Conservation (phyloP, 2,113 vertebrate species). For the Hypanus sabinus region DNA sequence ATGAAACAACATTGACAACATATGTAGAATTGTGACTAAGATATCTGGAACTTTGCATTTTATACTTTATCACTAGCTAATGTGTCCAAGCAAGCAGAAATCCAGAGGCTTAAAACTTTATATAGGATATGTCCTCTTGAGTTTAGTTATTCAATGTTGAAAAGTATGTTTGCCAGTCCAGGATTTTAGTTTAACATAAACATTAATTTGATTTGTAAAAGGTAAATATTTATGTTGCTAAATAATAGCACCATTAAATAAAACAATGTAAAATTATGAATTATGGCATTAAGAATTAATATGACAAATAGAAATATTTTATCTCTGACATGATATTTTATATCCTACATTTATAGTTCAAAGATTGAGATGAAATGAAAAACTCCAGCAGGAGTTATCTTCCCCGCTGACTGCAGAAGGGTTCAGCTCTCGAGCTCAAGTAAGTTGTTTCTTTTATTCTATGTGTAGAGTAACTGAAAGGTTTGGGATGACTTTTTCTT, state of each 20-base stretch:
- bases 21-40: background rate
- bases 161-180: background rate
- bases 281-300: too few species aligned
- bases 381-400: background rate
- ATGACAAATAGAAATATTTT: background rate
- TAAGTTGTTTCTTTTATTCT: constrained; percentile 10
- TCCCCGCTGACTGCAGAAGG: constrained; percentile 17
- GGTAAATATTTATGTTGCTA: background rate
- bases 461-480: background rate
- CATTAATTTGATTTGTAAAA: background rate
- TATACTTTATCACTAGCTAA: background rate
- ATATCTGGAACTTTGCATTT: background rate
- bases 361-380: constrained; percentile 32
- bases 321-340: background rate
- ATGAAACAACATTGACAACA: background rate
- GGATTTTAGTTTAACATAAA: background rate
- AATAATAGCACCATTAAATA: constrained; percentile 23
- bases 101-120: background rate
- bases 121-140: background rate
- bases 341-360: background rate
- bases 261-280: background rate
- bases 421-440: background rate
- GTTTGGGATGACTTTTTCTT: constrained; percentile 8
- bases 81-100: background rate
- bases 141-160: background rate